Base-by-base conservation (phyloP, 1,140 invertebrate genomes). In the Heliconius melpomene region DNA sequence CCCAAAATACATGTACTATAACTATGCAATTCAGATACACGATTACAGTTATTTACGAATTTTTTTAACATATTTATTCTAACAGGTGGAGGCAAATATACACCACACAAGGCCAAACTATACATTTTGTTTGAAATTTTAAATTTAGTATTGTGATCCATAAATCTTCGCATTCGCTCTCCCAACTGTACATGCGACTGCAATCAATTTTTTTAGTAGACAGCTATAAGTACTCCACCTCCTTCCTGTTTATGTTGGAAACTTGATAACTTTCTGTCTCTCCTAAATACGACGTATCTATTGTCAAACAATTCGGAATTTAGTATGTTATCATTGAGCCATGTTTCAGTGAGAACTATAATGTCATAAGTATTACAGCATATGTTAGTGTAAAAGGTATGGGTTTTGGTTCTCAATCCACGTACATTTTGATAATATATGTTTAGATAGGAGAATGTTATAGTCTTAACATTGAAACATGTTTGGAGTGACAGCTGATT, bases 331-430 rank as follows among this genome's bases (percentile, higher is more conserved):
- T 16, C 40, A n/a, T 79, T 74, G 18, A 79, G 46, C 54, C 57
- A 70, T 32, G 78, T 79, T 50, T 75, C 72, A 7, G 78, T 79
- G 11, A 79, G 36, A 66, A 70, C 36, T 70, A 74, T 74, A 13
- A 79, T 38, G 46, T 79, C 78, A 36, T 29, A 79, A 32, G 50
- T 50, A 71, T 66, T 66, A 70, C 78, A 79, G 7, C 57, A 52
- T 20, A 74, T 38, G 66, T 75, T 79, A 40, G 46, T 70, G 23
- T 60, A 79, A 46, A 79, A 52, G n/a, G 36, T 52, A 23, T 52
- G 11, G 18, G 78, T 74, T 79, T 79, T 79, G 18, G n/a, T 79
- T 75, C 50, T 50, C 18, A 50, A 16, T 50, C 50, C 50, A 52
- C 50, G 50, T 52, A 52, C 50, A 52, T 52, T 52, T 52, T 52